Conservation (phyloP, 2,888 invertebrate genomes). For the Ditula angustiorana region DNA sequence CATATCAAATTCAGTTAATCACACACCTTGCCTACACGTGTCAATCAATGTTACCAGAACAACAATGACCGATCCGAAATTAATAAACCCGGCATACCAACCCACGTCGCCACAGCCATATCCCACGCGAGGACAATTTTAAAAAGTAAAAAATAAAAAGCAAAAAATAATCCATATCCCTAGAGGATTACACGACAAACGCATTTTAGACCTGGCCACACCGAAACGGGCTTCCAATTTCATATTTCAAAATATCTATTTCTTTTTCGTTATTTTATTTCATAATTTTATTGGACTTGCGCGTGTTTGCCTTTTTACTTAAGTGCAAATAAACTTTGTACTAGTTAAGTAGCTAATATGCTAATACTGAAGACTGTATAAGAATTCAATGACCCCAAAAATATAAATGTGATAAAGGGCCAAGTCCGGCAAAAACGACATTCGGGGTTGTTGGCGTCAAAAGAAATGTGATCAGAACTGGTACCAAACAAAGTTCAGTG, state of each 20-base stretch:
- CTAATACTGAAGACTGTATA: too few species aligned
- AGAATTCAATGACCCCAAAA: too few species aligned
- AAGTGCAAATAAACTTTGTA: too few species aligned
- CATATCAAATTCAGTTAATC: slow-evolving; percentile 33
- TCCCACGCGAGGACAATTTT: slow-evolving; percentile 61
- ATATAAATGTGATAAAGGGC: too few species aligned
- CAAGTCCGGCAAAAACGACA: too few species aligned
- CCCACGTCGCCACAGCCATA: slow-evolving; percentile 72
- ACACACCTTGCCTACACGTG: slow-evolving; percentile 41
- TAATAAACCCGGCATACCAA: slow-evolving; percentile 69
- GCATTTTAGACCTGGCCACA: slow-evolving; percentile 82
- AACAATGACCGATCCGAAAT: slow-evolving; percentile 71
- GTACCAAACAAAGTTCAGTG: too few species aligned
- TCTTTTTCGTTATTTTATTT: slow-evolving; percentile 18
- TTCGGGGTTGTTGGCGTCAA: too few species aligned
- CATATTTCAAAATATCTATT: slow-evolving; percentile 57
- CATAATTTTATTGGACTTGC: slow-evolving; percentile 1
- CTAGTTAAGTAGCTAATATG: too few species aligned
- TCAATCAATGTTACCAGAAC: slow-evolving; percentile 44
- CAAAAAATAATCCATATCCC: slow-evolving; percentile 79
- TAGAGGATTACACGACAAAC: slow-evolving; percentile 83
- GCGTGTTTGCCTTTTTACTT: not conserved
- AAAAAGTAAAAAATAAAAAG: slow-evolving; percentile 43
- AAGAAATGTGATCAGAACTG: too few species aligned
- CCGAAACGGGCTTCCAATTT: slow-evolving; percentile 72